Conservation (phyloP, 2,797 vertebrate genomes). For the Melanotaenia trifasciata region DNA sequence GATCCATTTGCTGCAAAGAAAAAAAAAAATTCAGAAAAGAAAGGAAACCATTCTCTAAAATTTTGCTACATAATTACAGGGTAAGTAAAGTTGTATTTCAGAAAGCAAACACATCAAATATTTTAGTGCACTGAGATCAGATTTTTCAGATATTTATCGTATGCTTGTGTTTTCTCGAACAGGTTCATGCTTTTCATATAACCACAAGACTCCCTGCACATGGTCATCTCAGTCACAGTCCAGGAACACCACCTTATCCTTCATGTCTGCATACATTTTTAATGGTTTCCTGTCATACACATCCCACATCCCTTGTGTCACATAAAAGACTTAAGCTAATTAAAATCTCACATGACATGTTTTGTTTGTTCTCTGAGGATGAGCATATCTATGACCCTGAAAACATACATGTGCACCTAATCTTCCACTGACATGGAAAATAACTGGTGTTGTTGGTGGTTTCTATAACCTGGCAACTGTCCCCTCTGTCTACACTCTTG, state of each 20-base stretch:
- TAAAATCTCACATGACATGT: constrained; percentile 54
- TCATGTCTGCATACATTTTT: constrained; percentile 49
- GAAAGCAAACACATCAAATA: constrained; percentile 10
- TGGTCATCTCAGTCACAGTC: constrained; percentile 40
- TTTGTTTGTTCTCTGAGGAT: constrained; percentile 33
- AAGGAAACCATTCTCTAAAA: not conserved
- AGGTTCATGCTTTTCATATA: constrained; percentile 4
- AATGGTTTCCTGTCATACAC: constrained; percentile 63
- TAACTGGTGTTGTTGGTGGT: constrained; percentile 29
- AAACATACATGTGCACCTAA: constrained; percentile 22
- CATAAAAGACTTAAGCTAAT: constrained; percentile 56
- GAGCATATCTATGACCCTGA: constrained; percentile 42
- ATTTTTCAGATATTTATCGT: not conserved
- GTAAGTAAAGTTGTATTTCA: constrained; percentile 12
- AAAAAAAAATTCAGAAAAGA: not conserved
- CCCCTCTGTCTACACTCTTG: constrained; percentile 21
- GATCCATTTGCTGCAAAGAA: constrained; percentile 43
- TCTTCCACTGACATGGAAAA: constrained; percentile 58
- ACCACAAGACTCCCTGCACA: not conserved
- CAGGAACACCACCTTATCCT: constrained; percentile 22
- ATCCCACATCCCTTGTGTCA: constrained; percentile 43
- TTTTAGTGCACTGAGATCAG: not conserved
- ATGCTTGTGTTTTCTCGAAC: constrained; percentile 1
- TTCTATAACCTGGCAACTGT: constrained; percentile 60
- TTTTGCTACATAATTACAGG: not conserved